These are phyloP conservation scores for Erinaceus europaeus DNA, from an alignment of 2,113 vertebrate species.

Conservation along the genomic window DNA sequence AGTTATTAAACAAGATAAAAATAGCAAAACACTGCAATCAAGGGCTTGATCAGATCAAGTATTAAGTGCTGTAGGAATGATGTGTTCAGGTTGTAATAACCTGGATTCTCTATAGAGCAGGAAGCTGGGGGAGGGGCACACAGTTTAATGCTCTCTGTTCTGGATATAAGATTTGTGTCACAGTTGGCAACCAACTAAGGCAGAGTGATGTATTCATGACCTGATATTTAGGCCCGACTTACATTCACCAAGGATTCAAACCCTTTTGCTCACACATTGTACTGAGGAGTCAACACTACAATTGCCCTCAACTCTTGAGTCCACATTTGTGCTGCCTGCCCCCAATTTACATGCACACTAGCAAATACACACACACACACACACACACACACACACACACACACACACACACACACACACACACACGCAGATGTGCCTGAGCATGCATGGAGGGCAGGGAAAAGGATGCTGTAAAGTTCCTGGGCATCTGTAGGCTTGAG, in stretches of 20 bases:
- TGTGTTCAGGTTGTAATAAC: background rate
- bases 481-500: fast-evolving
- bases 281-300: background rate
- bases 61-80: background rate
- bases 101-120: background rate
- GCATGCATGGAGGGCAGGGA: background rate
- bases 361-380: background rate
- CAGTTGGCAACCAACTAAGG: background rate
- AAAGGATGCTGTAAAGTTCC: background rate
- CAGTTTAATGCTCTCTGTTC: background rate
- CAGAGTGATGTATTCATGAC: background rate
- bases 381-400: background rate
- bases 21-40: background rate
- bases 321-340: background rate
- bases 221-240: background rate
- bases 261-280: background rate
- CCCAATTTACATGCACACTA: background rate
- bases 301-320: background rate
- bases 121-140: background rate
- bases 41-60: background rate
- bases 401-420: background rate
- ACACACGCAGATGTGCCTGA: background rate
- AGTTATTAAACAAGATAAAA: conserved; percentile 31
- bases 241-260: background rate
- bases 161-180: background rate